These are phyloP conservation scores for Oreochromis tanganicae DNA, from an alignment of 2,113 vertebrate species.

Conservation along the genomic window DNA sequence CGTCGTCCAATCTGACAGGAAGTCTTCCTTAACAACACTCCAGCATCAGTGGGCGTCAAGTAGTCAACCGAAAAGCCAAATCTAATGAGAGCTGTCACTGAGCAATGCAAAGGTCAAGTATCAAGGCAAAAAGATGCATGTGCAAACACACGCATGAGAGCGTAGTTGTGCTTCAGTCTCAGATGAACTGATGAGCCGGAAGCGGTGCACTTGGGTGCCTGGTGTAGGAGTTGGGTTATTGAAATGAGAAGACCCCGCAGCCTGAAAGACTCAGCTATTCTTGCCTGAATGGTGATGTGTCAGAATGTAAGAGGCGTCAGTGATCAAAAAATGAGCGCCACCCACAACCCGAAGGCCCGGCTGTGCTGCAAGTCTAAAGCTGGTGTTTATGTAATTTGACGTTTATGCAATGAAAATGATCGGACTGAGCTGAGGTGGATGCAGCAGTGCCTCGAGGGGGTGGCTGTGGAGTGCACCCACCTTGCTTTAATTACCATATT, in stretches of 20 bases:
- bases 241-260: conserved; percentile 56
- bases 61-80: not conserved
- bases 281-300: conserved; percentile 58
- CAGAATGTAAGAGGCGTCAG: conserved; percentile 65
- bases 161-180: not conserved
- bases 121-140: not conserved
- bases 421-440: conserved; percentile 19
- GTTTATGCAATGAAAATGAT: conserved; percentile 60
- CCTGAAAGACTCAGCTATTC: conserved; percentile 63
- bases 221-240: conserved; percentile 59
- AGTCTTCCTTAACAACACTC: not conserved
- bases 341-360: conserved; percentile 58
- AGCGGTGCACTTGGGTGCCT: conserved; percentile 1
- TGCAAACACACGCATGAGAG: not conserved
- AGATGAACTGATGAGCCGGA: conserved; percentile 23
- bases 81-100: not conserved
- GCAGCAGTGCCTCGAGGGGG: conserved; percentile 2
- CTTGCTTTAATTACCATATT: conserved; percentile 44
- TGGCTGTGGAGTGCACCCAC: conserved; percentile 16
- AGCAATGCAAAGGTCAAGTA: not conserved
- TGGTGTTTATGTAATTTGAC: conserved; percentile 61
- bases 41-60: not conserved
- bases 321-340: conserved; percentile 53
- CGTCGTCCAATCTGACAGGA: not conserved
- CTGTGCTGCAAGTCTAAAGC: conserved; percentile 25